A percentile compares a stretch with the other conserved stretches of the same genome.
Evolutionary conservation across 1,140 invertebrate species (phyloP).

Genomic region (Listronotus bonariensis): DNA sequence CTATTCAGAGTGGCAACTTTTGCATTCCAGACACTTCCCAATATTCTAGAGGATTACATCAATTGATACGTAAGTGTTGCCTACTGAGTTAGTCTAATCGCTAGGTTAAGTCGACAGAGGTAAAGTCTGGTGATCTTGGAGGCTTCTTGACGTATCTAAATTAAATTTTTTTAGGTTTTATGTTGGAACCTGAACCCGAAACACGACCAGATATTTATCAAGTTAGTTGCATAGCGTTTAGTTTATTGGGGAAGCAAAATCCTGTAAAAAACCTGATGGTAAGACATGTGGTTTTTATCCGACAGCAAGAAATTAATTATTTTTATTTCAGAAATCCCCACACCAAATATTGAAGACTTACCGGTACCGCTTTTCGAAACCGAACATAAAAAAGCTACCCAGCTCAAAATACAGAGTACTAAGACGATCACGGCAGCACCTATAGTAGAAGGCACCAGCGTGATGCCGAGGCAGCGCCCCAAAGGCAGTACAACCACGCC

Average conservation of each 20-base stretch:
- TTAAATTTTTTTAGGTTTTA: slow-evolving; percentile 65
- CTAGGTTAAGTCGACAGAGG: too few species aligned
- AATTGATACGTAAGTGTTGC: slow-evolving; percentile 59
- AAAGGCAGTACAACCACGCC: slow-evolving; percentile 64
- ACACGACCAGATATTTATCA: slow-evolving; percentile 88
- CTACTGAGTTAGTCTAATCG: too few species aligned
- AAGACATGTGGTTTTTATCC: slow-evolving; percentile 42
- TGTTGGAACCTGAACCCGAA: slow-evolving; percentile 83
- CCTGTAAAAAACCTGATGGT: slow-evolving; percentile 85
- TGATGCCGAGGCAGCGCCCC: slow-evolving; percentile 82
- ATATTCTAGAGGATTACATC: slow-evolving; percentile 69
- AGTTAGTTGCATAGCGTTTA: slow-evolving; percentile 80
- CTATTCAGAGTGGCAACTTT: slow-evolving; percentile 91
- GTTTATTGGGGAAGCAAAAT: slow-evolving; percentile 73
- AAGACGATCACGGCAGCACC: slow-evolving; percentile 58
- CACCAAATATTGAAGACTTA: slow-evolving; percentile 69
- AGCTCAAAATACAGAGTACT: slow-evolving; percentile 56
- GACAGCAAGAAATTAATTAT: slow-evolving; percentile 6
- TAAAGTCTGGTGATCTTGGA: too few species aligned
- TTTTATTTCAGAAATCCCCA: slow-evolving; percentile 63
- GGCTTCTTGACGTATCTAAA: too few species aligned
- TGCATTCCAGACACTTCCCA: slow-evolving; percentile 82
- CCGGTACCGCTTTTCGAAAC: slow-evolving; percentile 68
- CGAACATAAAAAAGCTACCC: slow-evolving; percentile 65
- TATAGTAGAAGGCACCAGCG: slow-evolving; percentile 72